phyloP scores from a whole-genome alignment of 2,113 vertebrate species.

The Speoplatyrhinus poulsoni region DNA sequence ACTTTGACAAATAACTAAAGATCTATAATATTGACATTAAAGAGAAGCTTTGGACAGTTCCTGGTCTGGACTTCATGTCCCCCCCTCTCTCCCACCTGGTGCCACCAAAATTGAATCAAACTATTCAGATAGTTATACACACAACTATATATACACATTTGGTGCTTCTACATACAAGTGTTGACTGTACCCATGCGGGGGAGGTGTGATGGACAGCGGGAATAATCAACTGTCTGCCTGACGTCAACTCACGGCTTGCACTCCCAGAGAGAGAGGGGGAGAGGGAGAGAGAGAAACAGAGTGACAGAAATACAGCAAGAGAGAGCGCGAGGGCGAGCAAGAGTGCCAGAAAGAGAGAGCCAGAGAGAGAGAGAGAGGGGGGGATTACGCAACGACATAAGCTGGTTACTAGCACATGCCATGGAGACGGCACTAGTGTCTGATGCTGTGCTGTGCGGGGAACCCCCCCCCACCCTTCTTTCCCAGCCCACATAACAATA shows the following conservation, averaged over 20 bases:
- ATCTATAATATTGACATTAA: too few species aligned
- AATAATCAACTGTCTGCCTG: slow-evolving; percentile 20
- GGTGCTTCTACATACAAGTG: neutral
- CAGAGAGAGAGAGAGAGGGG: neutral
- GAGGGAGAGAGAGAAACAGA: neutral
- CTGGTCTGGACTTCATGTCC: too few species aligned
- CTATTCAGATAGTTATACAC: too few species aligned
- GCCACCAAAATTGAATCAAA: too few species aligned
- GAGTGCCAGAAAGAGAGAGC: slow-evolving; percentile 29
- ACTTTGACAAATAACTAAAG: too few species aligned
- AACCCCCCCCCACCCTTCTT: slow-evolving; percentile 16
- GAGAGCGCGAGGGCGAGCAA: slow-evolving; percentile 6
- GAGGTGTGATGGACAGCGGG: slow-evolving; percentile 24
- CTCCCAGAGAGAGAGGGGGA: slow-evolving; percentile 33
- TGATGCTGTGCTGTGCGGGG: slow-evolving; percentile 29
- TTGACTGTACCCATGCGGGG: neutral
- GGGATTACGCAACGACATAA: slow-evolving; percentile 41
- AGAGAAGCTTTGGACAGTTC: too few species aligned
- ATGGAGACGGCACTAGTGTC: slow-evolving; percentile 57
- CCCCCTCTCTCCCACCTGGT: too few species aligned
- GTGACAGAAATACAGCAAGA: slow-evolving; percentile 9
- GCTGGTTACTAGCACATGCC: slow-evolving; percentile 39
- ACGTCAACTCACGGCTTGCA: slow-evolving; percentile 43
- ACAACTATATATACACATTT: too few species aligned
- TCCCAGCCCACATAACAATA: slow-evolving; percentile 41